Percentiles rank a stretch among this genome's conserved stretches.
These are phyloP conservation scores for Hololepta plana DNA, from an alignment of 2,888 invertebrate species.

Conservation along the genomic window DNA sequence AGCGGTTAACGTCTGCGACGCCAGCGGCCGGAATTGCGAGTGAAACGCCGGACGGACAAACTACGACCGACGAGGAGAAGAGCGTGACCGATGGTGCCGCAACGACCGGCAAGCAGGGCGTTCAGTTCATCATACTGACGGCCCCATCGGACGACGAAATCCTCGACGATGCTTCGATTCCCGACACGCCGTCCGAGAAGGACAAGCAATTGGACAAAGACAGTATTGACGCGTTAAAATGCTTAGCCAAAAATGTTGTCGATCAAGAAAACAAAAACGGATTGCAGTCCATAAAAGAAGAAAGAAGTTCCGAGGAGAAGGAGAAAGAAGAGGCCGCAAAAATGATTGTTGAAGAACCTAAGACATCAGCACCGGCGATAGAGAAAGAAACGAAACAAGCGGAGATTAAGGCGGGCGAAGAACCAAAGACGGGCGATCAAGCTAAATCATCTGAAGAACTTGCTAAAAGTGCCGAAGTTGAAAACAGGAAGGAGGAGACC, in stretches of 20 bases:
- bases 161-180: conserved; percentile 14
- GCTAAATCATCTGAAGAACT: too few species aligned
- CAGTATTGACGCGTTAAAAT: conserved; percentile 19
- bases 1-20: conserved; percentile 9
- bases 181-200: conserved; percentile 20
- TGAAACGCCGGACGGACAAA: conserved; percentile 6
- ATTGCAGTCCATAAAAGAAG: background rate
- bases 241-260: conserved; percentile 20
- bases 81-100: conserved; percentile 5
- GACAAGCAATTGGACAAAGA: conserved; percentile 13
- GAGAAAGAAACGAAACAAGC: conserved; percentile 4
- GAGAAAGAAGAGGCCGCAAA: conserved; percentile 6
- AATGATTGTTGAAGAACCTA: conserved; percentile 8
- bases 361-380: conserved; percentile 1
- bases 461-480: conserved; percentile 1
- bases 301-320: conserved; percentile 5
- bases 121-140: conserved; percentile 24
- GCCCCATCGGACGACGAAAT: conserved; percentile 27
- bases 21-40: conserved; percentile 11
- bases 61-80: conserved; percentile 6
- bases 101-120: conserved; percentile 11
- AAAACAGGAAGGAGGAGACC: too few species aligned
- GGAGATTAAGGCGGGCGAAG: conserved; percentile 4
- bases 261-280: conserved; percentile 14
- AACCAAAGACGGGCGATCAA: too few species aligned